Evolutionary conservation across 2,888 invertebrate species (phyloP).

Genomic region (Platypus cylindrus): DNA sequence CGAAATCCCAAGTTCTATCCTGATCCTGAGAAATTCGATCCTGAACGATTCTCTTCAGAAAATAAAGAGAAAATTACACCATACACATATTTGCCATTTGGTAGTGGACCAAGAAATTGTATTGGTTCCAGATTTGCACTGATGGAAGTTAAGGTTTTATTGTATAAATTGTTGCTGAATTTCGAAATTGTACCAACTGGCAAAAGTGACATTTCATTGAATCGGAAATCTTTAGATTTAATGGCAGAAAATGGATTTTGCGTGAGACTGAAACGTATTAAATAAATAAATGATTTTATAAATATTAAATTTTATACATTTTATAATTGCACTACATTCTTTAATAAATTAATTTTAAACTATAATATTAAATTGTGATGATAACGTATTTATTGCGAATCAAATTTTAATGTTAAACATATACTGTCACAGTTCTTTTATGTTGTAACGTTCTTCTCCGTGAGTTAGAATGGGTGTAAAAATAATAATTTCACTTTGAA

Average conservation of each 20-base stretch:
- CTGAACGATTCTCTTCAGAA: constrained; percentile 36
- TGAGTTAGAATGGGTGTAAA: no score
- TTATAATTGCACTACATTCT: no score
- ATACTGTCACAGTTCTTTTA: no score
- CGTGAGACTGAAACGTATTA: constrained; percentile 6
- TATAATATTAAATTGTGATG: no score
- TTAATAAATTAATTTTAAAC: no score
- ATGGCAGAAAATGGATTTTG: constrained; percentile 9
- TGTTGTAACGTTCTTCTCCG: no score
- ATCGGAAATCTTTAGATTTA: constrained; percentile 13
- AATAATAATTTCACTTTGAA: no score
- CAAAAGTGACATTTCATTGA: constrained; percentile 23
- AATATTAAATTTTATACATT: no score
- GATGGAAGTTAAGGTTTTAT: constrained; percentile 21
- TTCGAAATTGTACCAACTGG: constrained; percentile 22
- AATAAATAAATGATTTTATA: no score
- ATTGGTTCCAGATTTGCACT: constrained; percentile 37
- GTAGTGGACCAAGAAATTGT: constrained; percentile 47
- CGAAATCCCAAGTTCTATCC: constrained; percentile 23
- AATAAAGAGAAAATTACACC: constrained; percentile 40
- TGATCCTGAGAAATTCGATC: constrained; percentile 27
- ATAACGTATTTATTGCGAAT: no score
- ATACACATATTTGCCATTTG: constrained; percentile 29
- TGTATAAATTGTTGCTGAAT: constrained; percentile 19
- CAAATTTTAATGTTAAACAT: no score